Conservation (phyloP, 2,888 invertebrate genomes). For the Tetragonula carbonaria region DNA sequence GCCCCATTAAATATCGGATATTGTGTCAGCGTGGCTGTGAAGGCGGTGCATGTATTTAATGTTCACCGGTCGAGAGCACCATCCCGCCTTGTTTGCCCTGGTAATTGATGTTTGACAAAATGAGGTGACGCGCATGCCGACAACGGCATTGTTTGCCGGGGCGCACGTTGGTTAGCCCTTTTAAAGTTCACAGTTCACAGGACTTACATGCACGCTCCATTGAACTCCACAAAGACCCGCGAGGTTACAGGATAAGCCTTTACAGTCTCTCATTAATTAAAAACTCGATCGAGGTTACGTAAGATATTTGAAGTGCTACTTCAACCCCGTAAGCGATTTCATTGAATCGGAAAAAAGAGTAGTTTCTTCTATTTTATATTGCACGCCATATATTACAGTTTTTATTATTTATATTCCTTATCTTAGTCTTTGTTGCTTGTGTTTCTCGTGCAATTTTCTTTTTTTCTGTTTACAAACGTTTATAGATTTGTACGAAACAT, state of each 20-base stretch:
- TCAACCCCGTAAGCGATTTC: too few relatives aligned
- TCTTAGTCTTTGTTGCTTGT: too few relatives aligned
- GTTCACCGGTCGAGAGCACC: conserved; percentile 61
- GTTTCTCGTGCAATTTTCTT: too few relatives aligned
- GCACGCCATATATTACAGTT: too few relatives aligned
- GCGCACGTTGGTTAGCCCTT: conserved; percentile 62
- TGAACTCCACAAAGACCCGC: conserved; percentile 7
- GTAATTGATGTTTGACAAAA: conserved; percentile 79
- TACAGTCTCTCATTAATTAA: background rate
- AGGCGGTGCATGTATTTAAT: conserved; percentile 70
- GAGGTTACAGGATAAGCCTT: conserved; percentile 23
- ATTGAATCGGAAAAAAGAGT: too few relatives aligned
- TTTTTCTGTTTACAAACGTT: too few relatives aligned
- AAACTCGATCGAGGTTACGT: background rate
- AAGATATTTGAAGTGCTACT: too few relatives aligned
- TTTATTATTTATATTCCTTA: too few relatives aligned
- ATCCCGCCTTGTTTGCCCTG: conserved; percentile 73
- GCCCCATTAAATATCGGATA: conserved; percentile 62
- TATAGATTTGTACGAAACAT: too few relatives aligned
- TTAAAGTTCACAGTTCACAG: conserved; percentile 55
- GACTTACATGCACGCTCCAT: conserved; percentile 44
- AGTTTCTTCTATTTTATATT: too few relatives aligned
- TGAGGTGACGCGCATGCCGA: conserved; percentile 69
- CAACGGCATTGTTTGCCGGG: conserved; percentile 63
- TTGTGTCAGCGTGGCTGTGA: conserved; percentile 68